Evolutionary conservation across 2,113 vertebrate genomes (phyloP).

Genomic region (Aptenodytes patagonicus): DNA sequence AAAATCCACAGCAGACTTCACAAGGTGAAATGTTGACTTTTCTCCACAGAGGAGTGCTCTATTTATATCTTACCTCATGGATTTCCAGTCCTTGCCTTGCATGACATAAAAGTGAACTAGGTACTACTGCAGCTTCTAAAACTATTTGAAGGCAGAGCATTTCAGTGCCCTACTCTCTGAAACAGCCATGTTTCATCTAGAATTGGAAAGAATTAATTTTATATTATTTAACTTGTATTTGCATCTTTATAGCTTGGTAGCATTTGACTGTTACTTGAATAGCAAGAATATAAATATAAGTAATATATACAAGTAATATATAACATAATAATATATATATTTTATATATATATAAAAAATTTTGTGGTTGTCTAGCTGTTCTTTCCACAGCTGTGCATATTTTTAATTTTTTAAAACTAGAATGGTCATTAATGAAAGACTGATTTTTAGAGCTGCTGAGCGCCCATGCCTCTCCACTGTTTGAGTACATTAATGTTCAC

Average conservation of each 20-base stretch:
- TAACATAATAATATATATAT: neutral
- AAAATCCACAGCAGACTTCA: neutral
- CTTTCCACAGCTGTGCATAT: neutral
- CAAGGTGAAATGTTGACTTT: slow-evolving; percentile 35
- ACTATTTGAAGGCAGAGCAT: neutral
- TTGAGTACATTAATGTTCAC: neutral
- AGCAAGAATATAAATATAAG: neutral
- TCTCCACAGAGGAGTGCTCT: neutral
- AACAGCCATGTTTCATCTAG: neutral
- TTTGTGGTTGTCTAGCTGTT: neutral
- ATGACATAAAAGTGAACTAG: neutral
- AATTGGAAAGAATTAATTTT: neutral
- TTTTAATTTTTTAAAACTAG: neutral
- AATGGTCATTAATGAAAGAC: neutral
- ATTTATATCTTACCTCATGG: slow-evolving; percentile 35
- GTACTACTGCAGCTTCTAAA: neutral
- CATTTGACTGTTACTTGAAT: neutral
- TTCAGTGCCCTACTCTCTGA: neutral
- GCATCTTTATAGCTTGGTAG: neutral
- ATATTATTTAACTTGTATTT: neutral
- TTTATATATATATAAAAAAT: neutral
- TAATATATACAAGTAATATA: neutral
- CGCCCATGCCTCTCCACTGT: neutral
- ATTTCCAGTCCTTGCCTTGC: neutral
- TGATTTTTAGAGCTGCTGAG: neutral